These are phyloP conservation scores for Lordiphosa fenestrarum DNA, from an alignment of 2,888 invertebrate species.

Conservation along the genomic window DNA sequence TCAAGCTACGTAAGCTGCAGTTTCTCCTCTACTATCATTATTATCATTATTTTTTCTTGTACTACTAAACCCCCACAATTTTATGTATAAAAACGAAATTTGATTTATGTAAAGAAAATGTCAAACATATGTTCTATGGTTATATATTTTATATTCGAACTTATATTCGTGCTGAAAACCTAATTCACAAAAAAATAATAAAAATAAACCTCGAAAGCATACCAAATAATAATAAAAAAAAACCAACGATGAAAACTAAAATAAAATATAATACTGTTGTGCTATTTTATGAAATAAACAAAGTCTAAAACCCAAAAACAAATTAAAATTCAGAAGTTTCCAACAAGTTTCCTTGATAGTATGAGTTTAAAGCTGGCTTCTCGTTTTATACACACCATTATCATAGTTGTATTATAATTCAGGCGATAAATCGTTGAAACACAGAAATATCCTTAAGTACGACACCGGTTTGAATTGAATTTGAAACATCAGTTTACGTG, in stretches of 20 bases:
- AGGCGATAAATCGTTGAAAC: no score
- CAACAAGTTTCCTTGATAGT: no score
- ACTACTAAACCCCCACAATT: slow-evolving; percentile 50
- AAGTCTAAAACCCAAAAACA: slow-evolving; percentile 27
- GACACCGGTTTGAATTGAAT: no score
- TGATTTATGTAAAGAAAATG: slow-evolving; percentile 58
- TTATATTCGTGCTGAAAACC: slow-evolving; percentile 36
- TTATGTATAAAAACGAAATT: slow-evolving; percentile 59
- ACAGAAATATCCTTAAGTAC: no score
- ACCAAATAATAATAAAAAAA: slow-evolving; percentile 53
- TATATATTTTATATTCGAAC: slow-evolving; percentile 44
- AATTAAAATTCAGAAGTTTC: slow-evolving; percentile 18
- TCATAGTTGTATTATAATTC: no score
- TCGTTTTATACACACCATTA: no score
- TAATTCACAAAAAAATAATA: slow-evolving; percentile 41
- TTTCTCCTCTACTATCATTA: slow-evolving; percentile 31
- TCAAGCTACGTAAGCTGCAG: slow-evolving; percentile 66
- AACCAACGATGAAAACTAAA: slow-evolving; percentile 26
- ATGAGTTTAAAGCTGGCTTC: no score
- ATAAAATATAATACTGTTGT: slow-evolving; percentile 48
- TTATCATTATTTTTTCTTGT: slow-evolving; percentile 36
- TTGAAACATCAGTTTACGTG: no score
- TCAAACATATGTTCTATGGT: slow-evolving; percentile 61
- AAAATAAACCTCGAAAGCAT: slow-evolving; percentile 50
- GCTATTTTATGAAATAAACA: slow-evolving; percentile 58